Evolutionary conservation across 2,888 invertebrate genomes (phyloP), one percentile per base, ranked within the genome.

Genomic region (Trilocha varians): DNA sequence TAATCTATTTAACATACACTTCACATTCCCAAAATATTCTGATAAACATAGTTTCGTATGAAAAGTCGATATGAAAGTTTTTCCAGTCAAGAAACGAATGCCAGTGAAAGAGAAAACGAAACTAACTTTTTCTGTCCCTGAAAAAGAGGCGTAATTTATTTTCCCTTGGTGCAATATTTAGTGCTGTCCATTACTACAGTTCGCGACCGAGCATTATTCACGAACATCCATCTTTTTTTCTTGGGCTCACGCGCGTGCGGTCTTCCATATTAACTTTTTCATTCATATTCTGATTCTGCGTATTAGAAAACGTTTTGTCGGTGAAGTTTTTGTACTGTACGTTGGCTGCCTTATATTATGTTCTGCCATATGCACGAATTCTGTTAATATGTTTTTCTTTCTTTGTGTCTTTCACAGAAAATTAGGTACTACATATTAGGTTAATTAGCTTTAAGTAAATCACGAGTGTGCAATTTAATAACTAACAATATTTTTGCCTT

Each of bases 161-260:
- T 82, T 78, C 80, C 78, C 79, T 78, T 65, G 73, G 75, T 80
- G 78, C 79, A 82, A 84, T 84, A 84, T 84, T 84, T 84, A 83
- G 83, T 82, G 83, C 78, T 83, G 84, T 82, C 84, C 84, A 83
- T 84, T 84, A 84, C 83, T 74, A 74, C 70, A 82, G 83, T 82
- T 80, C 82, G 82, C 84, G 84, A 80, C 83, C 83, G 78, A 73
- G 75, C 80, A 82, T 84, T 80, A 80, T 79, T 84, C 83, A 84
- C 75, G 59, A 59, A 66, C 77, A 79, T 83, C 76, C 76, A 76
- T 83, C 79, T 82, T 82, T 80, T 78, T 78, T 74, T 66, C 65
- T 67, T 55, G 58, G 56, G 62, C 67, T 62, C 65, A 66, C 73
- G 75, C 69, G 67, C 64, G 69, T 68, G 65, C 61, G 59, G 74